These are phyloP conservation scores for Zaprionus bogoriensis DNA, from an alignment of 2,888 invertebrate genomes.

Conservation along the genomic window DNA sequence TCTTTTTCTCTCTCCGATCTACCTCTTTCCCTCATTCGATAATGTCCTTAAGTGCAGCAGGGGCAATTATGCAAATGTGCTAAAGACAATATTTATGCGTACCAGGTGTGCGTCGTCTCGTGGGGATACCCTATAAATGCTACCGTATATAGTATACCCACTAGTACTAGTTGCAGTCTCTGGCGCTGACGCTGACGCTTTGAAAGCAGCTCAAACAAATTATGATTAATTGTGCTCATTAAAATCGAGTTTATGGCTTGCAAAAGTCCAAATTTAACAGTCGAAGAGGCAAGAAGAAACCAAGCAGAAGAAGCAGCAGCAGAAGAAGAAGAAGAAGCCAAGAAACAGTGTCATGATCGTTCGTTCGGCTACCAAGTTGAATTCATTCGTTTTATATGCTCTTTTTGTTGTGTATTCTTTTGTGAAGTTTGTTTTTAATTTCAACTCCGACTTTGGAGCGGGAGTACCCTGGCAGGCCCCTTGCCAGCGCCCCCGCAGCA, in stretches of 20 bases:
- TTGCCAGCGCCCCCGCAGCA: slow-evolving; percentile 33
- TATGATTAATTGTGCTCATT: slow-evolving; percentile 74
- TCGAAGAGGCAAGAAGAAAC: slow-evolving; percentile 22
- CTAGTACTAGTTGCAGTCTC: background rate
- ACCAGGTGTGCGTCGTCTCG: slow-evolving; percentile 71
- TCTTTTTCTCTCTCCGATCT: background rate
- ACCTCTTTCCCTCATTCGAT: background rate
- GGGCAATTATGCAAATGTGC: slow-evolving; percentile 62
- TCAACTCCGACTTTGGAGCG: slow-evolving; percentile 8
- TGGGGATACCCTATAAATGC: no score
- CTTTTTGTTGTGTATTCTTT: slow-evolving; percentile 39
- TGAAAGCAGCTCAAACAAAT: slow-evolving; percentile 66
- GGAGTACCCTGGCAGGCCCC: no score
- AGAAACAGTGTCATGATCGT: slow-evolving; percentile 75
- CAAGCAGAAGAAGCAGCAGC: background rate
- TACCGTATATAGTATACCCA: no score
- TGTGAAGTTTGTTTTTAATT: slow-evolving; percentile 69
- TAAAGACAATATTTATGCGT: slow-evolving; percentile 41
- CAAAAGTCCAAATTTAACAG: slow-evolving; percentile 58
- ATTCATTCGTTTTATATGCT: slow-evolving; percentile 50
- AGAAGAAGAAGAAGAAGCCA: no score
- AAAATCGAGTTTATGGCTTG: slow-evolving; percentile 69
- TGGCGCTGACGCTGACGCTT: no score
- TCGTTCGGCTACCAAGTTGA: slow-evolving; percentile 58
- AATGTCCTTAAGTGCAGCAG: slow-evolving; percentile 32